phyloP scores from a whole-genome alignment of 2,797 vertebrate species.

The Dendrocincla tyrannina region DNA sequence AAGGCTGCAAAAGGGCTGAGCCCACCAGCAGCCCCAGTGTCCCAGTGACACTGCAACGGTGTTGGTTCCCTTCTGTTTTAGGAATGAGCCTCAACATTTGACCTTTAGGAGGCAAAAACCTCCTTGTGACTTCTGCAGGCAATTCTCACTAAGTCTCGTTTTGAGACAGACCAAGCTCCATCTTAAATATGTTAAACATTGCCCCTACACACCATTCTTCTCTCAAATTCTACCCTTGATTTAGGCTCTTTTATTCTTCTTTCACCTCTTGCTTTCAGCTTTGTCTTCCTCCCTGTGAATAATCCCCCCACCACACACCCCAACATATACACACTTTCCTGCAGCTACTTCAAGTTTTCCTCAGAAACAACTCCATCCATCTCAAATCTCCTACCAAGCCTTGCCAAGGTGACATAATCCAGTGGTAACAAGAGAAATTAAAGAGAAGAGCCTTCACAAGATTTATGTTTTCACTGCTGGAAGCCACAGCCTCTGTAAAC shows the following conservation, averaged over 20 bases:
- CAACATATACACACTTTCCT: neutral
- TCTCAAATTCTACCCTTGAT: neutral
- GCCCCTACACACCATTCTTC: neutral
- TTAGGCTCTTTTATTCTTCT: neutral
- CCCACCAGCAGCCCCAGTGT: neutral
- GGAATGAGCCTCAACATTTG: neutral
- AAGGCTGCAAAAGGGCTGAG: neutral
- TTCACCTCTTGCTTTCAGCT: neutral
- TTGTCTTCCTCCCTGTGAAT: neutral
- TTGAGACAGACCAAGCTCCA: neutral
- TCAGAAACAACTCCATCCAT: neutral
- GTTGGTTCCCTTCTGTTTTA: neutral
- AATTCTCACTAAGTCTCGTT: neutral
- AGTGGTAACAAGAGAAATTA: neutral
- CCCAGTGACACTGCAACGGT: neutral
- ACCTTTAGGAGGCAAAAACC: neutral
- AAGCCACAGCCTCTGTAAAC: neutral
- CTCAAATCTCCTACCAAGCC: neutral
- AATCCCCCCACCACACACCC: neutral
- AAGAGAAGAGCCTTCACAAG: neutral
- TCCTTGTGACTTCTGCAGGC: neutral
- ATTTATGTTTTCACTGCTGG: neutral
- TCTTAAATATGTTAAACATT: neutral
- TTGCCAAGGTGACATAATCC: neutral
- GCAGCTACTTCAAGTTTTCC: neutral